Percentiles rank a stretch among this genome's conserved stretches.
phyloP scores from a whole-genome alignment of 2,797 vertebrate species.

The Chaetodon trifasciatus region DNA sequence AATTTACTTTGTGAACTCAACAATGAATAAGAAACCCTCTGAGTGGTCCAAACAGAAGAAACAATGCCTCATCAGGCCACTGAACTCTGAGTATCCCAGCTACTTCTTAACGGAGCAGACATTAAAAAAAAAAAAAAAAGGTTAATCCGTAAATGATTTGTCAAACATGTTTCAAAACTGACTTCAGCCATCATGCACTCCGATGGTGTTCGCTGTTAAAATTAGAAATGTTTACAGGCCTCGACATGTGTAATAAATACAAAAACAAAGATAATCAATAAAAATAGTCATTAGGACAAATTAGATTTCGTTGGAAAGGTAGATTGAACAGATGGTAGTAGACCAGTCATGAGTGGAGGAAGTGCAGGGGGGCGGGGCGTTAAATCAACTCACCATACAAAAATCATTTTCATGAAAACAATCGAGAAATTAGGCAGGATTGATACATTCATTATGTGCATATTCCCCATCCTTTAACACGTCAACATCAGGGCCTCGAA shows the following conservation, averaged over 20 bases:
- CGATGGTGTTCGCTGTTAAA: slow-evolving; percentile 64
- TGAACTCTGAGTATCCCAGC: slow-evolving; percentile 68
- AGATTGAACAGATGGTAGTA: slow-evolving; percentile 53
- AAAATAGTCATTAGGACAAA: slow-evolving; percentile 68
- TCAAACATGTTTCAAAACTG: slow-evolving; percentile 67
- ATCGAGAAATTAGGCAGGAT: slow-evolving; percentile 79
- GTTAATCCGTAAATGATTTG: slow-evolving; percentile 72
- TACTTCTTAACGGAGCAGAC: slow-evolving; percentile 56
- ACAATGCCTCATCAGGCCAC: slow-evolving; percentile 53
- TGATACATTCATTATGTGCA: slow-evolving; percentile 87
- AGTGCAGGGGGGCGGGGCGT: slow-evolving; percentile 7
- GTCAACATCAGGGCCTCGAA: slow-evolving; percentile 55
- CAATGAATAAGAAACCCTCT: slow-evolving; percentile 76
- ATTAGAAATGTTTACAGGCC: slow-evolving; percentile 81
- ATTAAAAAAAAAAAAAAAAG: slow-evolving; percentile 29
- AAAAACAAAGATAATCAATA: slow-evolving; percentile 49
- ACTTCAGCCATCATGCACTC: slow-evolving; percentile 53
- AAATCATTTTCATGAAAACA: slow-evolving; percentile 66
- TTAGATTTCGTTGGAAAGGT: slow-evolving; percentile 51
- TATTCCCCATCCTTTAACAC: slow-evolving; percentile 70
- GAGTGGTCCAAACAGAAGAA: slow-evolving; percentile 72
- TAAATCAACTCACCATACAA: slow-evolving; percentile 62
- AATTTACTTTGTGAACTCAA: slow-evolving; percentile 70
- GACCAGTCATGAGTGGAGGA: slow-evolving; percentile 37
- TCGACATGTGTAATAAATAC: slow-evolving; percentile 74